A percentile compares a stretch with the other conserved stretches of the same genome.
Evolutionary conservation across 1,140 invertebrate genomes (phyloP).

Genomic region (Panagrolaimus sp.): DNA sequence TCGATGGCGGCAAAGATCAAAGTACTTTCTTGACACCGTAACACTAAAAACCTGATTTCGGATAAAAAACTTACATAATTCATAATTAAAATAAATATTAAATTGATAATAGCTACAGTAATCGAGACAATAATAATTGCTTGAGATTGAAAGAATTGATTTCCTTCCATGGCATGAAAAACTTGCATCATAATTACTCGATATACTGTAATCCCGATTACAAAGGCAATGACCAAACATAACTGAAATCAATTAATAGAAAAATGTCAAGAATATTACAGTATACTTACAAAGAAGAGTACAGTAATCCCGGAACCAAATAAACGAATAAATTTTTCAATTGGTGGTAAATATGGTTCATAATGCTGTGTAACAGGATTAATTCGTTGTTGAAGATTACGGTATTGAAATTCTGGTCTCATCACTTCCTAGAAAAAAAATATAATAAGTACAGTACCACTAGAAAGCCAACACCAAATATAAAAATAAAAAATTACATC

Average conservation of each 20-base stretch:
- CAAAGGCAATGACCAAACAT: background rate
- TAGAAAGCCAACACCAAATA: too few species aligned
- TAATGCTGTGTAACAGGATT: conserved; percentile 53
- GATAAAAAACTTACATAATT: too few species aligned
- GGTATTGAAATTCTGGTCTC: conserved; percentile 55
- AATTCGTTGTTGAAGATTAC: conserved; percentile 38
- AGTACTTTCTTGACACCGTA: too few species aligned
- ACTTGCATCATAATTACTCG: background rate
- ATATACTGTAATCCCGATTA: background rate
- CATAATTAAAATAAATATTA: conserved; percentile 14
- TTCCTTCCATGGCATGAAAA: background rate
- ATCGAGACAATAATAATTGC: background rate
- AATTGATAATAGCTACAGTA: conserved; percentile 15
- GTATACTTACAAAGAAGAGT: conserved; percentile 58
- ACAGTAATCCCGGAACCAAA: conserved; percentile 47
- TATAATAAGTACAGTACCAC: too few species aligned
- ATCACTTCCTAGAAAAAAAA: too few species aligned
- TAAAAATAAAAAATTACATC: too few species aligned
- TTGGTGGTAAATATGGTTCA: conserved; percentile 51
- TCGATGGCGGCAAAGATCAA: background rate
- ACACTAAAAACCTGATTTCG: too few species aligned
- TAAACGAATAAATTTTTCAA: conserved; percentile 38
- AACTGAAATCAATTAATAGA: background rate
- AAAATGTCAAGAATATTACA: background rate
- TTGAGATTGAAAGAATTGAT: background rate